phyloP scores from a whole-genome alignment of 1,140 invertebrate species.

The Rhagoletis pomonella region DNA sequence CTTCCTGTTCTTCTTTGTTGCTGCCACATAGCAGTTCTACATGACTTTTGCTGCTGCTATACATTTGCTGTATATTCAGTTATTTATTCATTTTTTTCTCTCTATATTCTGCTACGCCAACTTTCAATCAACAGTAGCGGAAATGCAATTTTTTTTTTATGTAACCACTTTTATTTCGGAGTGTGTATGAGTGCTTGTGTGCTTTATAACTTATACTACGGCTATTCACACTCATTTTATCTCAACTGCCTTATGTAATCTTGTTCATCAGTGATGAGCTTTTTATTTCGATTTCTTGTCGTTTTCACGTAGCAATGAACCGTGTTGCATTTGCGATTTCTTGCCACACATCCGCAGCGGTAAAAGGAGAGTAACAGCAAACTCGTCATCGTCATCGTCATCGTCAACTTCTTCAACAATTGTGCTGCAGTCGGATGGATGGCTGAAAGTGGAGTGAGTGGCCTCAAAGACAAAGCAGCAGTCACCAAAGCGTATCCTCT shows the following conservation, averaged over 20 bases:
- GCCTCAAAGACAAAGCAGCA: not conserved
- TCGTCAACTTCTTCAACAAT: slow-evolving; percentile 19
- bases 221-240: not conserved
- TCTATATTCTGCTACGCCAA: not conserved
- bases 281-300: not conserved
- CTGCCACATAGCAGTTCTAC: not conserved
- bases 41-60: not conserved
- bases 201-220: not conserved
- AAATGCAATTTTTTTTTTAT: slow-evolving; percentile 36
- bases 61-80: too few species aligned
- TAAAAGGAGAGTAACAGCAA: not conserved
- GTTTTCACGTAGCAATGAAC: slow-evolving; percentile 25
- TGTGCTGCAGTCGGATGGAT: too few species aligned
- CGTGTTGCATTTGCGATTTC: not conserved
- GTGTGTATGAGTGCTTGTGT: too few species aligned
- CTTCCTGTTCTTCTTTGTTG: slow-evolving; percentile 33
- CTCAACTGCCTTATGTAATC: slow-evolving; percentile 10
- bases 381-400: too few species aligned
- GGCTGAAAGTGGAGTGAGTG: not conserved
- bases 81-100: not conserved
- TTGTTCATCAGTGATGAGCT: not conserved
- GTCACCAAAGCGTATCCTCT: slow-evolving; percentile 18
- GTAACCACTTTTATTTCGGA: not conserved
- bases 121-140: slow-evolving; percentile 39
- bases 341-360: slow-evolving; percentile 17